Conservation (phyloP, 2,797 vertebrate species). For the Bryconaethiops microstoma region DNA sequence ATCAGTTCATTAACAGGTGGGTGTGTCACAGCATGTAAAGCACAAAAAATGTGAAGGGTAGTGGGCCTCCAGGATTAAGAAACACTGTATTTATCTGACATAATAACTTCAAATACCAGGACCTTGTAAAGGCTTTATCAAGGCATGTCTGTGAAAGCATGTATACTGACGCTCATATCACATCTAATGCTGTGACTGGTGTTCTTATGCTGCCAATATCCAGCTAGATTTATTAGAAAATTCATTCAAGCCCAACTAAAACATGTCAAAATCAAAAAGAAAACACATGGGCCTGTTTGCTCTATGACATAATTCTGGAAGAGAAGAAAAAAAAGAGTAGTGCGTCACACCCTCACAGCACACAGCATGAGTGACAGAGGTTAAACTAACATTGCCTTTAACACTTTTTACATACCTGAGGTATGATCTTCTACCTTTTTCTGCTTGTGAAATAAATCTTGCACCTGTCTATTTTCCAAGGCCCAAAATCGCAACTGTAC, state of each 20-base stretch:
- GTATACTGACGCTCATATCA: neutral
- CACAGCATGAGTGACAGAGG: slow-evolving; percentile 42
- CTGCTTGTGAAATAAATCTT: slow-evolving; percentile 18
- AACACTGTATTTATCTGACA: neutral
- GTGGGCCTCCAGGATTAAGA: too few relatives aligned
- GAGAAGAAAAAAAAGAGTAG: slow-evolving; percentile 11
- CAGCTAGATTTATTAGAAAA: neutral
- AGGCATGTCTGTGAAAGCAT: neutral
- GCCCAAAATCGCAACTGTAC: neutral
- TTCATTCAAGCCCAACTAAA: neutral
- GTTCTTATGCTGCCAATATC: neutral
- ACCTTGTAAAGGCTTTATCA: neutral
- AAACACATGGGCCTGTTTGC: slow-evolving; percentile 15
- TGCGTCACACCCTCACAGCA: slow-evolving; percentile 13
- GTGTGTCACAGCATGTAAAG: too few relatives aligned
- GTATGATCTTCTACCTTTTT: slow-evolving; percentile 11
- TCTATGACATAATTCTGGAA: slow-evolving; percentile 28
- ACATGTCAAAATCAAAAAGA: slow-evolving; percentile 17
- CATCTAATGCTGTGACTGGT: neutral
- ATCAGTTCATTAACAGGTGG: too few relatives aligned
- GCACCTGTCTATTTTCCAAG: slow-evolving; percentile 23
- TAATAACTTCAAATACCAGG: neutral
- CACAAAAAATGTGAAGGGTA: too few relatives aligned
- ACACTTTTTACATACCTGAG: slow-evolving; percentile 37
- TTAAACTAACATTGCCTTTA: slow-evolving; percentile 42